Base-by-base conservation (phyloP, 37 sponge, comb jelly and placozoan genomes). In the Diacarnus erythraeanus region DNA sequence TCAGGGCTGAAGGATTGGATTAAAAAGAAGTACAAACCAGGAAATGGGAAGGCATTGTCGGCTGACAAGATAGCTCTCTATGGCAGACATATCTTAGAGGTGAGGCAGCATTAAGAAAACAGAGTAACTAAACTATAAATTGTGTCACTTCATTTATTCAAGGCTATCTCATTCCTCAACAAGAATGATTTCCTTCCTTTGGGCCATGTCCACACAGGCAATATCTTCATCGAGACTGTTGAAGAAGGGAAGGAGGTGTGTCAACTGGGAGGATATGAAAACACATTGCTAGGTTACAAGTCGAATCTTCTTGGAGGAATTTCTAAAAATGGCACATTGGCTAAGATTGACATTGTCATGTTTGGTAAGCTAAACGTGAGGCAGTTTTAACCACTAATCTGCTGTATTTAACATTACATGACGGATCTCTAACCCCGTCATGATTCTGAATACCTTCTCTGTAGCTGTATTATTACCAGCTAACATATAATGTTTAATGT, bases 171-270 rank as follows among this genome's bases (percentile, higher is more conserved):
- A 37, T 75, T 80, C 33, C 72, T 89, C 37, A 71, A 84, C 72
- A 20, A 47, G 12, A 57, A 65, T 64, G 90, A 80, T 27, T 84
- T 89, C 31, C 69, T 76, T 38, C 61, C 21, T 21, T 38, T 80
- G 38, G 82, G 81, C 0, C 76, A 89, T 36, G 26, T 89, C 29
- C 90, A 89, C 31, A 61, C 70, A 58, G 85, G 90, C 5, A 89
- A 89, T 66, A 69, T 84, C 38, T 77, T 84, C 31, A 35, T 89
- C 8, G 81, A 80, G 3, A n/a, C n/a, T n/a, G 61, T 26, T 60
- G 61, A 25, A 5, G 61, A 17, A 25, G 76, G 75, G 3, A 25
- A 60, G 9, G 61, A 25, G 23, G 23, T n/a, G 23, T 89, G 90
- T 40, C 65, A 41, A 64, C 31, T 88, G 29, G 47, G 72, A 1